Conservation (phyloP, 2,797 vertebrate genomes). For the Chrysocyon brachyurus region DNA sequence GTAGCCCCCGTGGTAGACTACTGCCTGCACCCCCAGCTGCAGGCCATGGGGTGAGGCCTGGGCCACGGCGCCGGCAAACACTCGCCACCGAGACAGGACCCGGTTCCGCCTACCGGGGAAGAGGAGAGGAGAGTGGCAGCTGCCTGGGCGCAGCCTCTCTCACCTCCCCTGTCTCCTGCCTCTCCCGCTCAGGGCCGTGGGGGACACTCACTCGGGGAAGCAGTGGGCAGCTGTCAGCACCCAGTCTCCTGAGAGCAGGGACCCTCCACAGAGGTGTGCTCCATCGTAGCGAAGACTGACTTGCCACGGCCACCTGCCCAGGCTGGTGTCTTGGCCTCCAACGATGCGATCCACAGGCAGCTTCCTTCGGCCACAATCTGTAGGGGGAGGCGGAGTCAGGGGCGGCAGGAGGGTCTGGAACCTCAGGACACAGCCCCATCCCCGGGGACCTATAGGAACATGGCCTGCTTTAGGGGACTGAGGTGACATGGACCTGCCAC, state of each 20-base stretch:
- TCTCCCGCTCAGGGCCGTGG: background rate
- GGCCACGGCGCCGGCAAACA: slow-evolving; percentile 93
- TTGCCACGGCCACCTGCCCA: slow-evolving; percentile 96
- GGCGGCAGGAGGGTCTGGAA: fast-evolving
- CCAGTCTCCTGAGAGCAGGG: slow-evolving; percentile 95
- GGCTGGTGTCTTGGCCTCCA: slow-evolving; percentile 92
- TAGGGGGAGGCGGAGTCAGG: background rate
- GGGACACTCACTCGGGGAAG: slow-evolving; percentile 93
- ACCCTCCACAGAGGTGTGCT: slow-evolving; percentile 95
- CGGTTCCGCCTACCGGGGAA: slow-evolving; percentile 90
- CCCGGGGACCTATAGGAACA: background rate
- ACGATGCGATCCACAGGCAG: slow-evolving; percentile 94
- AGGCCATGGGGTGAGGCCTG: slow-evolving; percentile 89
- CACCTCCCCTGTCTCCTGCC: background rate
- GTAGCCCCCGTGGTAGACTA: slow-evolving; percentile 95
- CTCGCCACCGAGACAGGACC: slow-evolving; percentile 92
- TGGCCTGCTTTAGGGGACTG: fast-evolving
- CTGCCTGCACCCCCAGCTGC: slow-evolving; percentile 92
- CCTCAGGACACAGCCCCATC: background rate
- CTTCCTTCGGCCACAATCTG: slow-evolving; percentile 95
- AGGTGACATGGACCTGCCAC: background rate
- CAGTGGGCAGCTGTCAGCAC: slow-evolving; percentile 95
- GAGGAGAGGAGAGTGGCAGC: background rate
- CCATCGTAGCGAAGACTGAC: slow-evolving; percentile 95
- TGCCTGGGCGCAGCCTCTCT: background rate